Base-by-base conservation (phyloP, 2,888 invertebrate species). In the Chrysotoxum bicinctum region DNA sequence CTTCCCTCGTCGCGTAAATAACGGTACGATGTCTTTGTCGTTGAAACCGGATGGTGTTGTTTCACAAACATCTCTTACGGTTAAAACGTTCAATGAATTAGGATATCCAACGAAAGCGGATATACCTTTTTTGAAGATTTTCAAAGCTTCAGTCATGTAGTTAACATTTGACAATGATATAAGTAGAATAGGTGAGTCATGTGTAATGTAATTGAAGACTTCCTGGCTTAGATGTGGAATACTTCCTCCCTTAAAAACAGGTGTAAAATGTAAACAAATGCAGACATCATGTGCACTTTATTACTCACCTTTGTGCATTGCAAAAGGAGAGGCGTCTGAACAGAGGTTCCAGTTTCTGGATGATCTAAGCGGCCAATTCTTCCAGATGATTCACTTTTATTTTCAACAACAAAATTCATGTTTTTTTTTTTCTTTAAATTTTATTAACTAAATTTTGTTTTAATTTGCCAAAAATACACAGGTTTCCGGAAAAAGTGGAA, bases 1-100 rank as follows among this genome's bases (percentile, higher is more conserved):
- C 91, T 96, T 96, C 50, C 98, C 98, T 87, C 94, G 93, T 89
- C 94, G 94, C 0, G 96, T 95, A 95, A 97, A 98, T 16, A 98
- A 89, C 0, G 97, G 95, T 10, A 96, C 93, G 66, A 94, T 93
- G 77, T 94, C 93, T 66, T 94, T 94, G 87, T 95, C 94, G 91
- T 97, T 96, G 90, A 95, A 95, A 0, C 97, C 97, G 8, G 93
- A 88, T n/a, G 94, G 95, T 5, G 94, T 94, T 21, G 91, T 89
- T 88, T 94, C 94, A 81, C 94, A 94, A 1, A 96, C 94, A 92
- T 97, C 97, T 90, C 90, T 89, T 3, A 91, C 62, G 0, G 89
- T 87, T 10, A 93, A 77, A 76, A 93, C 90, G 84, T 92, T 93
- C 89, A 94, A 87, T 90, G 92, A 88, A 90, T 91, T 92, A 90